phyloP scores from a whole-genome alignment of 2,797 vertebrate genomes.

The Knipowitschia caucasica region DNA sequence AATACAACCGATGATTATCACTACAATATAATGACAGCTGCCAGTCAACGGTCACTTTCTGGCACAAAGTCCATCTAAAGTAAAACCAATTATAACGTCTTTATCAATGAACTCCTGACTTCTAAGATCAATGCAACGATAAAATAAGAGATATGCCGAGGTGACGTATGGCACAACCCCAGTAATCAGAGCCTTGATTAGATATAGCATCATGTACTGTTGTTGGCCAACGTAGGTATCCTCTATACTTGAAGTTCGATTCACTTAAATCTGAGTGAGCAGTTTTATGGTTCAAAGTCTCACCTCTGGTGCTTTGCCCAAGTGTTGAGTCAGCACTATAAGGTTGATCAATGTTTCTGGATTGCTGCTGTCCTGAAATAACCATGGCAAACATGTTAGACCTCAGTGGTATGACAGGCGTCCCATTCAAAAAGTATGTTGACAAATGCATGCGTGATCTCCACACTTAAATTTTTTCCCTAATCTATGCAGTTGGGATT shows the following conservation, averaged over 20 bases:
- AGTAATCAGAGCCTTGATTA: slow-evolving; percentile 20
- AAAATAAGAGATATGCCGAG: slow-evolving; percentile 34
- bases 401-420: slow-evolving; percentile 4
- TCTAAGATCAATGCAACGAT: slow-evolving; percentile 21
- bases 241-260: neutral
- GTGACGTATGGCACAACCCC: slow-evolving; percentile 8
- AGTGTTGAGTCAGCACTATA: slow-evolving; percentile 89
- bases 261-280: neutral
- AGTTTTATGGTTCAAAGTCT: slow-evolving; percentile 56
- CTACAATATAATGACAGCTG: slow-evolving; percentile 14
- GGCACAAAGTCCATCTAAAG: slow-evolving; percentile 16
- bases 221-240: neutral
- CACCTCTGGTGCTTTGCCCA: slow-evolving; percentile 93
- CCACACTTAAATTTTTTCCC: neutral
- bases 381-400: neutral
- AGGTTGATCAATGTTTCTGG: slow-evolving; percentile 95
- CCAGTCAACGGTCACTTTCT: slow-evolving; percentile 30
- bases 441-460: neutral
- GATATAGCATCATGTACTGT: slow-evolving; percentile 16
- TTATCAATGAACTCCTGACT: slow-evolving; percentile 62
- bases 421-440: too few species aligned
- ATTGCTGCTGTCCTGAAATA: slow-evolving; percentile 87
- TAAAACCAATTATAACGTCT: slow-evolving; percentile 31
- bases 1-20: slow-evolving; percentile 42
- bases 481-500: too few species aligned